phyloP scores from a whole-genome alignment of 2,113 vertebrate species.

The Petrocephalus zakoni region DNA sequence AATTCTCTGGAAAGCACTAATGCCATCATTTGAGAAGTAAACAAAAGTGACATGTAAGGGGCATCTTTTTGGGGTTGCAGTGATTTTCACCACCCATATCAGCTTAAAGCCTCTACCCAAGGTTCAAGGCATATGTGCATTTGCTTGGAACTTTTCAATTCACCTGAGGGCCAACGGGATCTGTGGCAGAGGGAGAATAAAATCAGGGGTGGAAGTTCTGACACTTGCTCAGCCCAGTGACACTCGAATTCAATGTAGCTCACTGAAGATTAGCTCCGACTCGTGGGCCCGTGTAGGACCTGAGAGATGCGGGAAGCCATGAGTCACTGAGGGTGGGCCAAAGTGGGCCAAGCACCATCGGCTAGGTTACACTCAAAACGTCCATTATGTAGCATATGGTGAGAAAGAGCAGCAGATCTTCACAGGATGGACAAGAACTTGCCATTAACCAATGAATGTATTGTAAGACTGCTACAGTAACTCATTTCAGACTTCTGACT shows the following conservation, averaged over 20 bases:
- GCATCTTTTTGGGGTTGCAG: neutral
- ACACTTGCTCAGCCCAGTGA: neutral
- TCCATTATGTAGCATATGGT: neutral
- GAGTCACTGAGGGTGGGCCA: neutral
- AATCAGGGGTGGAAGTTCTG: neutral
- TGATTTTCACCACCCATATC: neutral
- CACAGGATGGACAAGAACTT: neutral
- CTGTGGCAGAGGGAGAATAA: neutral
- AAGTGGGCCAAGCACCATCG: neutral
- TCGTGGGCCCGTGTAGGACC: neutral
- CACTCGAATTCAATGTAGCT: neutral
- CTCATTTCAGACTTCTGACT: neutral
- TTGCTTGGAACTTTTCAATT: neutral
- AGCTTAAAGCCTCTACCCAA: neutral
- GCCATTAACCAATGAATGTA: neutral
- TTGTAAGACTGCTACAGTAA: neutral
- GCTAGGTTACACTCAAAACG: neutral
- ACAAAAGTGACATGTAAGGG: neutral
- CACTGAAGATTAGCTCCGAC: neutral
- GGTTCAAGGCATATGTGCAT: neutral
- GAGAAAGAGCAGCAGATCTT: neutral
- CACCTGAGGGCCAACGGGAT: neutral
- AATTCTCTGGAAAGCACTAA: neutral
- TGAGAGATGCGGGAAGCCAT: neutral
- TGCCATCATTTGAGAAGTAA: neutral